phyloP scores from a whole-genome alignment of 2,888 invertebrate species.

The Salpingus planirostris region DNA sequence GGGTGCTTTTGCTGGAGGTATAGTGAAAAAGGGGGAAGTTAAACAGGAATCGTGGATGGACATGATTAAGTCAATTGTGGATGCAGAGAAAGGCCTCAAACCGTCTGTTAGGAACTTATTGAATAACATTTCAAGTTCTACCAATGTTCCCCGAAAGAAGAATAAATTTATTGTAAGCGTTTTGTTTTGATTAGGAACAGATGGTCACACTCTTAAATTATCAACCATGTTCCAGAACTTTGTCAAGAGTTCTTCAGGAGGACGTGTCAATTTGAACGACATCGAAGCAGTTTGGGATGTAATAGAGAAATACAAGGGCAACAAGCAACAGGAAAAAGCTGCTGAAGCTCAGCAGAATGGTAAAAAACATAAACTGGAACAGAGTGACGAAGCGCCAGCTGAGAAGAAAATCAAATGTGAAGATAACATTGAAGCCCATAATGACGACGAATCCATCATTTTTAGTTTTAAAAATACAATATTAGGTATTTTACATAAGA shows the following conservation, averaged over 20 bases:
- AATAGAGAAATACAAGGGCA: conserved; percentile 36
- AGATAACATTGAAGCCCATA: conserved; percentile 18
- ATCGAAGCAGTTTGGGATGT: conserved; percentile 61
- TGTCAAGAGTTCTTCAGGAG: conserved; percentile 52
- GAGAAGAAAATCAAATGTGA: conserved; percentile 19
- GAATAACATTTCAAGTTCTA: conserved; percentile 53
- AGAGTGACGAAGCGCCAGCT: conserved; percentile 24
- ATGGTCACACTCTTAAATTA: background rate
- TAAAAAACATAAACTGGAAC: conserved; percentile 11
- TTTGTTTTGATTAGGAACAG: too few species aligned
- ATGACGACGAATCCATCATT: too few species aligned
- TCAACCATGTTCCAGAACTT: conserved; percentile 47
- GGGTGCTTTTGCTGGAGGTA: conserved; percentile 59
- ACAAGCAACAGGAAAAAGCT: conserved; percentile 9
- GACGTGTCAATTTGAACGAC: conserved; percentile 48
- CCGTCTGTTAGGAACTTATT: conserved; percentile 54
- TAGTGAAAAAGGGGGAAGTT: conserved; percentile 71
- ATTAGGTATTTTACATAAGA: conserved; percentile 40
- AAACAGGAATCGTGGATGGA: conserved; percentile 82
- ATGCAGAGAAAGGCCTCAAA: conserved; percentile 48
- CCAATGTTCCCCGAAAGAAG: conserved; percentile 81
- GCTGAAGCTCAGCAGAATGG: conserved; percentile 7
- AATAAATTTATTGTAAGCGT: conserved; percentile 57
- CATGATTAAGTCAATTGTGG: conserved; percentile 56
- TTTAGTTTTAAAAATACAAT: conserved; percentile 27